phyloP scores from a whole-genome alignment of 2,888 invertebrate genomes.

The Onthophagus sagittarius region DNA sequence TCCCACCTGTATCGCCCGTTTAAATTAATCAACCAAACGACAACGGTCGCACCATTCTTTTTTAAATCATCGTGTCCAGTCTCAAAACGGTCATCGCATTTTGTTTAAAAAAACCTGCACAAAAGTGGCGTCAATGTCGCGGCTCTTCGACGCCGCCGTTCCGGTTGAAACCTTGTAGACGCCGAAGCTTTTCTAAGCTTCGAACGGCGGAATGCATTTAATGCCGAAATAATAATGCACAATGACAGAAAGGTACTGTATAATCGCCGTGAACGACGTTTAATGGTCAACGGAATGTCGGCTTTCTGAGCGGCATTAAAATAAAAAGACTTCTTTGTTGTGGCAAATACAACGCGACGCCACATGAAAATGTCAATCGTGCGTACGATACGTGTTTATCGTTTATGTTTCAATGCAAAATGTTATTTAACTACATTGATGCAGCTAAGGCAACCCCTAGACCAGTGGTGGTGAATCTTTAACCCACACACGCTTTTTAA shows the following conservation, averaged over 20 bases:
- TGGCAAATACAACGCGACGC: not conserved
- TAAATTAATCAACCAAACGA: not conserved
- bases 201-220: constrained; percentile 1
- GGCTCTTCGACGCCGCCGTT: not conserved
- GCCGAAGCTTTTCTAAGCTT: not conserved
- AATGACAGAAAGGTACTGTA: constrained; percentile 2
- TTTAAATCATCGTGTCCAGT: not conserved
- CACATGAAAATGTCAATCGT: not conserved
- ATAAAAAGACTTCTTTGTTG: not conserved
- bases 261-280: constrained; percentile 10
- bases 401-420: too few relatives aligned
- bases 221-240: constrained; percentile 9
- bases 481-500: too few relatives aligned
- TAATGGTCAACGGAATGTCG: constrained; percentile 9
- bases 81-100: not conserved
- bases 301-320: not conserved
- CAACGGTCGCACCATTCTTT: not conserved
- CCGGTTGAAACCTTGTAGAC: not conserved
- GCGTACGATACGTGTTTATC: not conserved
- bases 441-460: too few relatives aligned
- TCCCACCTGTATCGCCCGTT: not conserved
- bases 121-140: too few relatives aligned
- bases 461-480: too few relatives aligned
- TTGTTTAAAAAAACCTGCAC: too few relatives aligned
- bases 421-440: too few relatives aligned